Base-by-base conservation (phyloP, 2,888 invertebrate species). In the Rhagophthalmus giganteus region DNA sequence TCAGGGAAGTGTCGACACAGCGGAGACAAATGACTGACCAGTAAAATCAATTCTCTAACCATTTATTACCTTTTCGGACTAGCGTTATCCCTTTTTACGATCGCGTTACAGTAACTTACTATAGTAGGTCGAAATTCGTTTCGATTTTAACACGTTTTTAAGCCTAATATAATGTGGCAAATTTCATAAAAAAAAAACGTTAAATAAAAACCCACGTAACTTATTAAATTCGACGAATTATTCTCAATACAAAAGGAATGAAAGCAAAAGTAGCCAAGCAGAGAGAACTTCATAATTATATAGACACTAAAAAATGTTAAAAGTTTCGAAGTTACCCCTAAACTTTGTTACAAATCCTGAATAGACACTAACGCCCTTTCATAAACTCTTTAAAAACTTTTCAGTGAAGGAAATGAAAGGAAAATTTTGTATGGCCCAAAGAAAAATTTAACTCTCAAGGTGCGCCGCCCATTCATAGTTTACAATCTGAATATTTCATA, bases 1-100 rank as follows among this genome's bases (percentile, higher is more conserved):
- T 67, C 66, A 69, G 62, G 54, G 55, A 49, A 56, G 55, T 59
- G 64, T 61, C 60, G 61, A 61, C 58, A 60, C 59, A 55, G 49
- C 54, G 54, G 60, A 63, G 68, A 68, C 67, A 69, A 69, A 69
- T 69, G 68, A 69, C 65, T 65, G 66, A 68, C 66, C 67, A 64
- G 64, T 63, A 67, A 69, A 69, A 68, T 69, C 68, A 67, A 69
- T 69, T 65, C 64, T 55, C 52, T 57, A 53, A 62, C 61, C 66
- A 66, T 69, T 68, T 67, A 66, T 68, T 63, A 64, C 57, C 52
- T 52, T 59, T 58, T 46, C 56, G 44, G 39, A 40, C 32, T 41
- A 35, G 20, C 10, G 45, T 44, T 45, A 32, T 9, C 47, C 37
- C 48, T 55, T 54, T 54, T 55, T 55, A 50, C 45, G 49, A 60